These are phyloP conservation scores for Diploptera punctata DNA, from an alignment of 2,888 invertebrate species.

Conservation along the genomic window DNA sequence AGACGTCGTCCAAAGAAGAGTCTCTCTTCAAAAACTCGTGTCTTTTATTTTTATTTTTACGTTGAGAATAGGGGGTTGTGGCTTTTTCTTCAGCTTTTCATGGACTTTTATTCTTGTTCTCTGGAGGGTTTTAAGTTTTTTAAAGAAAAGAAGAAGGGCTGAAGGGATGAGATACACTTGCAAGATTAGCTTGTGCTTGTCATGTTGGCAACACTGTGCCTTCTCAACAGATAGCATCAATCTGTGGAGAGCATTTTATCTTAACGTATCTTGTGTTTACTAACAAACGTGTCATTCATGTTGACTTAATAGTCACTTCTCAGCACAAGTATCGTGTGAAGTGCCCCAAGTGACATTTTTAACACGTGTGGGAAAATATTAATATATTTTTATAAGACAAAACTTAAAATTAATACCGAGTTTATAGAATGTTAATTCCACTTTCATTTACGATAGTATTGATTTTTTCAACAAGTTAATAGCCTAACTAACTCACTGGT, in stretches of 20 bases:
- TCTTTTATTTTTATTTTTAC: constrained; percentile 9
- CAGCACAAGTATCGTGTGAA: no score
- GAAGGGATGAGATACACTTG: constrained; percentile 31
- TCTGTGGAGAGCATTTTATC: constrained; percentile 3
- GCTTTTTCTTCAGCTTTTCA: constrained; percentile 26
- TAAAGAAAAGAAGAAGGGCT: not conserved
- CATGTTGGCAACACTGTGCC: not conserved
- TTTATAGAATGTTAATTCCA: no score
- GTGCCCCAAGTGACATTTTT: no score
- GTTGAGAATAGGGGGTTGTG: constrained; percentile 14
- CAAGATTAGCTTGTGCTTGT: constrained; percentile 34
- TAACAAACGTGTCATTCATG: not conserved
- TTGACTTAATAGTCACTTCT: no score
- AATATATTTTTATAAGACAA: no score
- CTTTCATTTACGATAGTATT: no score
- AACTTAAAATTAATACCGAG: no score
- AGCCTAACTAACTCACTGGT: no score
- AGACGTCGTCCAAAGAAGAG: constrained; percentile 23
- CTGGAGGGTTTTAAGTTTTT: constrained; percentile 32
- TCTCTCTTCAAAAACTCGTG: constrained; percentile 22
- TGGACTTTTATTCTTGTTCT: constrained; percentile 27
- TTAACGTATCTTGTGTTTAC: not conserved
- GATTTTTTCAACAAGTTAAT: no score
- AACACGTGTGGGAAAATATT: no score
- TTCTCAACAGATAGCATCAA: constrained; percentile 3